Conservation (phyloP, 2,888 invertebrate genomes). For the Callinectes sapidus region DNA sequence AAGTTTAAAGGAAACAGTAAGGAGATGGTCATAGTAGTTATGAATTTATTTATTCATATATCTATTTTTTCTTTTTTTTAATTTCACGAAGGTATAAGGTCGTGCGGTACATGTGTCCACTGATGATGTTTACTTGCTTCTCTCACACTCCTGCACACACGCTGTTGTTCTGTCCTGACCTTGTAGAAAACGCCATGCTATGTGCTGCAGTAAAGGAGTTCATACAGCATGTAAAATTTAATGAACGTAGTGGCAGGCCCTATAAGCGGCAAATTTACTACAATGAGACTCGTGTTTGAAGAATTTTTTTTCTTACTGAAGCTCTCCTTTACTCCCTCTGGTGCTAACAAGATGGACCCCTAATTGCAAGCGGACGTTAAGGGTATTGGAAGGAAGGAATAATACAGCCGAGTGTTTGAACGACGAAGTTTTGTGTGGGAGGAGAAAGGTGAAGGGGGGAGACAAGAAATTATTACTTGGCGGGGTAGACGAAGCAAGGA, state of each 20-base stretch:
- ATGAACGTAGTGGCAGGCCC: background rate
- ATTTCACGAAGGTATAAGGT: background rate
- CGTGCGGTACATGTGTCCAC: background rate
- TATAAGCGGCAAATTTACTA: background rate
- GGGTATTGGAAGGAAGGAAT: background rate
- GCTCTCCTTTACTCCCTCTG: background rate
- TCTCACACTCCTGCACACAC: background rate
- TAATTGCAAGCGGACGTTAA: background rate
- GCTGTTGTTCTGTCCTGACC: background rate
- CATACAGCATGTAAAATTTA: background rate
- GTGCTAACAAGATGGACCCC: slow-evolving; percentile 5
- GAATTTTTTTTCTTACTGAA: background rate
- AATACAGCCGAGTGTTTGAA: background rate
- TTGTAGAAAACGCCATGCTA: background rate
- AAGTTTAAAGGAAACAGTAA: background rate
- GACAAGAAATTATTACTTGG: background rate
- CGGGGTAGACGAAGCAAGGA: background rate
- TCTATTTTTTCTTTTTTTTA: background rate
- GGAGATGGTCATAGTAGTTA: background rate
- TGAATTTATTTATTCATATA: background rate
- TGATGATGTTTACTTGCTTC: background rate
- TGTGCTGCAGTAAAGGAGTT: background rate
- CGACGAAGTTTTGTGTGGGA: background rate
- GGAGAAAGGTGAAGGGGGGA: slow-evolving; percentile 1
- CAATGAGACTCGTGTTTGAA: background rate